Percentiles rank a stretch among this genome's conserved stretches.
Conservation (phyloP, 2,113 vertebrate genomes). For the Rana temporaria region DNA sequence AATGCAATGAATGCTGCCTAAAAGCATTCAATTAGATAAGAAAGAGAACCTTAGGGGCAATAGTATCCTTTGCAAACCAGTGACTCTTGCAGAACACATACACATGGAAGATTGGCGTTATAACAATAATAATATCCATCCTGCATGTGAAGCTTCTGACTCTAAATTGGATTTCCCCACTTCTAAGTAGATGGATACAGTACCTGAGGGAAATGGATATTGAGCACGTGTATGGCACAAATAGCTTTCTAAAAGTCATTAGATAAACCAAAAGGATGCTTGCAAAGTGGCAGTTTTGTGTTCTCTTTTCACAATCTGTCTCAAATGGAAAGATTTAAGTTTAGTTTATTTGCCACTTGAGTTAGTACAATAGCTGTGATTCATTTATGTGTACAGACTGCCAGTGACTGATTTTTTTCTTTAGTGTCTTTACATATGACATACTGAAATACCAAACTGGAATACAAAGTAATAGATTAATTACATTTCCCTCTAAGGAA, state of each 20-base stretch:
- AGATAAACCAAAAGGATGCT: constrained; percentile 26
- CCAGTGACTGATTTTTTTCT: constrained; percentile 3
- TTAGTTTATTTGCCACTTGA: constrained; percentile 7
- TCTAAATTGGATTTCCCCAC: constrained; percentile 53
- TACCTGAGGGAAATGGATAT: constrained; percentile 48
- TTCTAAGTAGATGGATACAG: constrained; percentile 52
- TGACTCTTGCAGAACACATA: constrained; percentile 34
- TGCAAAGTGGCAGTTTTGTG: constrained; percentile 5
- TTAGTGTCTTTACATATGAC: background rate
- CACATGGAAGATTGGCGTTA: constrained; percentile 47
- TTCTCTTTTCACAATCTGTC: constrained; percentile 1
- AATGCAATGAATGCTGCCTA: constrained; percentile 34
- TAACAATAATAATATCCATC: constrained; percentile 54
- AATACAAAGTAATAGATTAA: background rate
- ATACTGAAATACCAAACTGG: background rate
- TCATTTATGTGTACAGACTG: constrained; percentile 5
- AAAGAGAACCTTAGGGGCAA: constrained; percentile 42
- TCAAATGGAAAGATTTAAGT: constrained; percentile 39
- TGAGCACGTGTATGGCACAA: constrained; percentile 14
- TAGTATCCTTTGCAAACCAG: constrained; percentile 45
- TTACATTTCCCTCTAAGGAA: background rate
- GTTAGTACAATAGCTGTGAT: constrained; percentile 11
- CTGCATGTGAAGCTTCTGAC: constrained; percentile 35
- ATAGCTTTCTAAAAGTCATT: constrained; percentile 48
- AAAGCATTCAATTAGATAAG: constrained; percentile 55